These are phyloP conservation scores for Anastrepha obliqua DNA, from an alignment of 1,140 invertebrate species.

Conservation along the genomic window DNA sequence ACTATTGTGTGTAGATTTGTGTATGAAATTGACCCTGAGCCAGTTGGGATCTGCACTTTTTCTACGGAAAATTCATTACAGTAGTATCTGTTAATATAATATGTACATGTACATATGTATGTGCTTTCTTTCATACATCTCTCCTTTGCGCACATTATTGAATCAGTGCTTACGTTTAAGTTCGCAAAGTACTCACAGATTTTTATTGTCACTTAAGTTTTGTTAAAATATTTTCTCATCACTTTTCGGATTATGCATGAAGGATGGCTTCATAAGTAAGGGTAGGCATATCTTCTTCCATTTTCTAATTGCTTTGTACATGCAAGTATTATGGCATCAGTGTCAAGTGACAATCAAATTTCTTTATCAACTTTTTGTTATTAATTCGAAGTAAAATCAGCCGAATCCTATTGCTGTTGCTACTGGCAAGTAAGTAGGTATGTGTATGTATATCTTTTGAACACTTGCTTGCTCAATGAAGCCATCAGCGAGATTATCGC, in stretches of 20 bases:
- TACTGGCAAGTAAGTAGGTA: neutral
- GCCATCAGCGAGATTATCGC: too few species aligned
- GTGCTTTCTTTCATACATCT: neutral
- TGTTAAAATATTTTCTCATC: neutral
- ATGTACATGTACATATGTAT: neutral
- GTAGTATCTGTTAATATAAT: neutral
- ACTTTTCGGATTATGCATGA: neutral
- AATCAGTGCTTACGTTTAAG: neutral
- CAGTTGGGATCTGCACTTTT: neutral
- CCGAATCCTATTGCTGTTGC: neutral
- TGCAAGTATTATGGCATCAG: neutral
- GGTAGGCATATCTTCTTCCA: too few species aligned
- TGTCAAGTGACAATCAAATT: neutral
- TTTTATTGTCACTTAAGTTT: neutral
- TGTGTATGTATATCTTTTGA: too few species aligned
- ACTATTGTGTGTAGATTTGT: too few species aligned
- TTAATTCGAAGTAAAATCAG: neutral
- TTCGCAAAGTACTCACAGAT: too few species aligned
- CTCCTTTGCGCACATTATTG: neutral
- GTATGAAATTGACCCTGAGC: neutral
- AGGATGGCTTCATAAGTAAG: too few species aligned
- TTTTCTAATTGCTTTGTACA: too few species aligned
- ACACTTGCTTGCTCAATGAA: too few species aligned
- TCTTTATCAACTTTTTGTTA: too few species aligned
- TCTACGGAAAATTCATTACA: neutral